Conservation (phyloP, 1,140 invertebrate genomes). For the Pristionchus pacificus region DNA sequence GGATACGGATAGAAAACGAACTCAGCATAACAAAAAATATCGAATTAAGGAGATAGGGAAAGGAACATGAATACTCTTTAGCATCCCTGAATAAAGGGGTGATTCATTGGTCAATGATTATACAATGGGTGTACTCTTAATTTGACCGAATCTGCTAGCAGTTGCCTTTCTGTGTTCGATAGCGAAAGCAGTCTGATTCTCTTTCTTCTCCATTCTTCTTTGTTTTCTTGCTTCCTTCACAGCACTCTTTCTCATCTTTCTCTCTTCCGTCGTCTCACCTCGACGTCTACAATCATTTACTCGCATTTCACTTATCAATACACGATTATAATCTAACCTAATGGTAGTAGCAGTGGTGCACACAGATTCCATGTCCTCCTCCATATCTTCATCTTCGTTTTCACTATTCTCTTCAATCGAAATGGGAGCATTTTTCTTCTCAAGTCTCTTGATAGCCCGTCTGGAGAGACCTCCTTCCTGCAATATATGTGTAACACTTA, state of each 20-base stretch:
- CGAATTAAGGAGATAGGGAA: no score
- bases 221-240: constrained; percentile 78
- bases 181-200: constrained; percentile 78
- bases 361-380: constrained; percentile 8
- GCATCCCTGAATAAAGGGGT: no score
- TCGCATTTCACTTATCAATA: not conserved
- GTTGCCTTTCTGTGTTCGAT: constrained; percentile 64
- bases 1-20: no score
- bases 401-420: constrained; percentile 12
- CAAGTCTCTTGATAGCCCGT: constrained; percentile 6
- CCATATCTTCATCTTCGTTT: constrained; percentile 15
- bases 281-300: constrained; percentile 64
- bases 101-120: no score
- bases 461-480: constrained; percentile 6
- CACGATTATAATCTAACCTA: no score
- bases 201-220: constrained; percentile 78
- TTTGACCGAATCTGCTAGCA: constrained; percentile 17
- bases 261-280: constrained; percentile 77
- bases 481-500: no score
- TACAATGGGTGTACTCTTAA: constrained; percentile 21
- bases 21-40: no score
- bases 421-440: constrained; percentile 14
- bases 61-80: no score
- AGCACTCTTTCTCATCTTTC: constrained; percentile 72
- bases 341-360: not conserved